Evolutionary conservation across 2,888 invertebrate genomes (phyloP).

Genomic region (Apodemia duryi): DNA sequence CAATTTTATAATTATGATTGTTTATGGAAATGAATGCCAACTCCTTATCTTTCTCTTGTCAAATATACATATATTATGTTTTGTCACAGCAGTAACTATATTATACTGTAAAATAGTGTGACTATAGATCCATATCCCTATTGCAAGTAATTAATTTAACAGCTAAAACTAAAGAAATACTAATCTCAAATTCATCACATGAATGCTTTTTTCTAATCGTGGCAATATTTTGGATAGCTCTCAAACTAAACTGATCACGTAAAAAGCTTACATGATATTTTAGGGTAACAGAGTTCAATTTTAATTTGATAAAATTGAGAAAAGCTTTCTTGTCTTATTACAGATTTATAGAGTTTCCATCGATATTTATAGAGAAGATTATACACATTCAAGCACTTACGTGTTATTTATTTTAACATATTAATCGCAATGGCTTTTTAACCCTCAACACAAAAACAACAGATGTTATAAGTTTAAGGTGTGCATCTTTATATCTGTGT

Average conservation of each 20-base stretch:
- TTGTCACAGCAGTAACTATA: too few species aligned
- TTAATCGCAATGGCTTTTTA: background rate
- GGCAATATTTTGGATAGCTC: conserved; percentile 24
- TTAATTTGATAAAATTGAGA: conserved; percentile 19
- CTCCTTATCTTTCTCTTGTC: too few species aligned
- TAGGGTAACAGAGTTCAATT: conserved; percentile 24
- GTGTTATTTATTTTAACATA: background rate
- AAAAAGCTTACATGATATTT: conserved; percentile 27
- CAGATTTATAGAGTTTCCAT: background rate
- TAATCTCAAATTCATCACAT: background rate
- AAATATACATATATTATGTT: too few species aligned
- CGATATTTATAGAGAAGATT: background rate
- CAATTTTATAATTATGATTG: too few species aligned
- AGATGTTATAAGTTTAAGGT: too few species aligned
- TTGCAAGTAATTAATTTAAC: too few species aligned
- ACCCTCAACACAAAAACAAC: too few species aligned
- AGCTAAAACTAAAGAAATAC: background rate
- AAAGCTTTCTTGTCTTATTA: background rate
- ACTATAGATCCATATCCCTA: too few species aligned
- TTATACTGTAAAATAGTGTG: too few species aligned
- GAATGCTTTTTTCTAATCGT: background rate
- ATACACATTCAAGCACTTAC: background rate
- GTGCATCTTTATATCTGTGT: too few species aligned
- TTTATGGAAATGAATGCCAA: too few species aligned
- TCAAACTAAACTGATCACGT: conserved; percentile 28